Percentiles rank a stretch among this genome's conserved stretches.
Evolutionary conservation across 2,113 vertebrate genomes (phyloP).

Genomic region (Pygathrix nemaeus): DNA sequence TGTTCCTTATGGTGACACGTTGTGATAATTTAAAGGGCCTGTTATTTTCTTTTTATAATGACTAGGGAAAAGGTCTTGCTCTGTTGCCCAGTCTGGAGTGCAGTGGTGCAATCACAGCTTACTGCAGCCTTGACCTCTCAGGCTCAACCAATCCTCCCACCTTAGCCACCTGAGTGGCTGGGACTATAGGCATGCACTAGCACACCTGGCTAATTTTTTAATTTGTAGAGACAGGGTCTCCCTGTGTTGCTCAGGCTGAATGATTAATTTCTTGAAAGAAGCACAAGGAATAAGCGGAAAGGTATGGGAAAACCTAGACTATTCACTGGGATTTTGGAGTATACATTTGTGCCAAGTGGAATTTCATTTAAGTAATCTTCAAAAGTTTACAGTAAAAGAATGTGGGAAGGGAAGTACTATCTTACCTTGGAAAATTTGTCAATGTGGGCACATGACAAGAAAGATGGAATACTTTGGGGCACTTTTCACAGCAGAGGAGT

Average conservation of each 20-base stretch:
- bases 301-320: background rate
- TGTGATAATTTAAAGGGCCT: background rate
- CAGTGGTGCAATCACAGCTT: too few relatives aligned
- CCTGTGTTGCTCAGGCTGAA: too few relatives aligned
- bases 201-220: too few relatives aligned
- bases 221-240: too few relatives aligned
- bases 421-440: conserved; percentile 89
- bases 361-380: background rate
- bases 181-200: too few relatives aligned
- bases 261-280: conserved; percentile 1
- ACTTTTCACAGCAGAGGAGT: conserved; percentile 89
- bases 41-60: background rate
- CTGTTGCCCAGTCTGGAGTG: too few relatives aligned
- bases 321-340: background rate
- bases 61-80: too few relatives aligned
- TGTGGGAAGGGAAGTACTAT: background rate
- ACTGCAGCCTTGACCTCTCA: too few relatives aligned
- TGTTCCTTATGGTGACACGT: background rate
- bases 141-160: too few relatives aligned
- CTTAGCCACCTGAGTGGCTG: too few relatives aligned
- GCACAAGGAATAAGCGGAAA: background rate
- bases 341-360: conserved; percentile 5
- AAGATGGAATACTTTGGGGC: conserved; percentile 90
- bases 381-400: background rate
- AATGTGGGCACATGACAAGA: conserved; percentile 88